phyloP scores from a whole-genome alignment of 2,113 vertebrate species.

The Corythornis vintsioides region DNA sequence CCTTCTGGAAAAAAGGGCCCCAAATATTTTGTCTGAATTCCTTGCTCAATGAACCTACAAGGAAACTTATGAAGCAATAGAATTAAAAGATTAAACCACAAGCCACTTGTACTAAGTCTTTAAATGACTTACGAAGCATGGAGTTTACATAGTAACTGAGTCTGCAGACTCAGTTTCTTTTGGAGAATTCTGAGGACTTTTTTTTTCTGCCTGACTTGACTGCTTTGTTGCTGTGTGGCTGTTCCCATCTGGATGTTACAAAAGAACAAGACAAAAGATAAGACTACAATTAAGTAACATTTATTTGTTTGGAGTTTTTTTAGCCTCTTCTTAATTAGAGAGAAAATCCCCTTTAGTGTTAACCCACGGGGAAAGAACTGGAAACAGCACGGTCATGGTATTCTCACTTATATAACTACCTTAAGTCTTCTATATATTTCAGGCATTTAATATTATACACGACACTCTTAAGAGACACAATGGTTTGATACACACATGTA shows the following conservation, averaged over 20 bases:
- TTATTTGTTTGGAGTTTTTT: neutral
- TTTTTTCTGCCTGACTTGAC: slow-evolving; percentile 30
- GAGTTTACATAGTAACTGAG: slow-evolving; percentile 70
- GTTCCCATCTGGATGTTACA: neutral
- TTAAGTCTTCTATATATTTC: neutral
- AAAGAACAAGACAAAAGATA: slow-evolving; percentile 5
- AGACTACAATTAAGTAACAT: neutral
- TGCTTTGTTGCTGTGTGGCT: slow-evolving; percentile 19
- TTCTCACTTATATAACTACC: neutral
- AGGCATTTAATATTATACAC: neutral
- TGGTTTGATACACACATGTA: neutral
- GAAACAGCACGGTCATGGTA: neutral
- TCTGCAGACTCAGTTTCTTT: slow-evolving; percentile 50
- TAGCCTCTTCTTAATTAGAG: neutral
- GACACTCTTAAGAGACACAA: neutral
- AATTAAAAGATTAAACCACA: slow-evolving; percentile 78
- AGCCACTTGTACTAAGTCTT: slow-evolving; percentile 70
- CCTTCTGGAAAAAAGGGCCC: slow-evolving; percentile 55
- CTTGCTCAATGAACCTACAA: slow-evolving; percentile 75
- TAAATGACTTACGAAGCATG: slow-evolving; percentile 61
- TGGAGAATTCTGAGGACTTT: slow-evolving; percentile 47
- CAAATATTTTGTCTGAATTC: slow-evolving; percentile 73
- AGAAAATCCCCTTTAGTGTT: slow-evolving; percentile 21
- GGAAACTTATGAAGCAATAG: slow-evolving; percentile 66
- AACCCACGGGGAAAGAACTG: neutral